Percentiles rank a stretch among this genome's conserved stretches.
phyloP scores from a whole-genome alignment of 2,797 vertebrate species.

The Galaxias olidus region DNA sequence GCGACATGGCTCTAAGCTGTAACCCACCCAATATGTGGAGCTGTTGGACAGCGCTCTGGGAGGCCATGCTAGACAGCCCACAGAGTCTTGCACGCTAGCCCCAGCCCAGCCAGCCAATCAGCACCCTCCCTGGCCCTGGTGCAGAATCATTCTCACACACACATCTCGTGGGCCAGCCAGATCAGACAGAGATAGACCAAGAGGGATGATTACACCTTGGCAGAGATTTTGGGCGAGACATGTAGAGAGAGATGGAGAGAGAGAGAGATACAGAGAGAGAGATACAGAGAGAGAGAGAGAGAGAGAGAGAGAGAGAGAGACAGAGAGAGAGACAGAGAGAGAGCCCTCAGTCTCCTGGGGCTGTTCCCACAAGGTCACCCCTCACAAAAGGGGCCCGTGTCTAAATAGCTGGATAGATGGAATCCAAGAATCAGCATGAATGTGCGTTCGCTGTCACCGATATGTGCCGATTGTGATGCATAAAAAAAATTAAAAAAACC shows the following conservation, averaged over 20 bases:
- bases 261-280: not conserved
- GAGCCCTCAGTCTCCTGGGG: not conserved
- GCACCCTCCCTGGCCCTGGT: constrained; percentile 43
- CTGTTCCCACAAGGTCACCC: not conserved
- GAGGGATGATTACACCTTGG: not conserved
- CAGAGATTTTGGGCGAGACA: not conserved
- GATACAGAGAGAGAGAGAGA: not conserved
- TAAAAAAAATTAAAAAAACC: too few species aligned
- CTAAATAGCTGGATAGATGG: too few species aligned
- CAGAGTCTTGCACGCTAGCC: constrained; percentile 57
- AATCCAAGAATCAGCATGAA: too few species aligned
- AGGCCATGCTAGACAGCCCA: constrained; percentile 56
- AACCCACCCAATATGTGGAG: constrained; percentile 66
- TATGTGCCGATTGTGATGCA: too few species aligned
- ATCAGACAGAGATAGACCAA: not conserved
- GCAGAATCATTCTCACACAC: constrained; percentile 8
- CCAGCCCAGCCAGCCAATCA: constrained; percentile 61
- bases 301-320: not conserved
- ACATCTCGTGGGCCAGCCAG: too few species aligned
- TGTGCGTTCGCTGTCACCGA: too few species aligned
- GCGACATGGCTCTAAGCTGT: constrained; percentile 58
- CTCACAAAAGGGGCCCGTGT: too few species aligned
- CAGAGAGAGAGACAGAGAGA: not conserved
- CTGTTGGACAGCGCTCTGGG: constrained; percentile 50
- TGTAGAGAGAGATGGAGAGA: constrained; percentile 5